phyloP scores from a whole-genome alignment of 2,888 invertebrate species.

The Drosophila kokeensis region DNA sequence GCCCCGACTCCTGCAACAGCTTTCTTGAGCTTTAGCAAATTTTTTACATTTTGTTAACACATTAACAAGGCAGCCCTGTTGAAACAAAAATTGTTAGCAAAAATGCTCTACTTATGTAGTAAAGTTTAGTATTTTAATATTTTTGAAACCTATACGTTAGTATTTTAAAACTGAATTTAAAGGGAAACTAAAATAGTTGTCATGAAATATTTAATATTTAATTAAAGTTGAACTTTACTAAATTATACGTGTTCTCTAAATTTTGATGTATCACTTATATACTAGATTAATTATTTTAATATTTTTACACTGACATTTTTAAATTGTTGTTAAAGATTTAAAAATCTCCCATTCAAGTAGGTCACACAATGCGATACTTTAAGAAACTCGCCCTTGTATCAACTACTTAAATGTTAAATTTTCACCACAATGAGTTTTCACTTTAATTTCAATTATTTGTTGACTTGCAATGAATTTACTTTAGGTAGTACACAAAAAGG shows the following conservation, averaged over 20 bases:
- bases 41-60: constrained; percentile 7
- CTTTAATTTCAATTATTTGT: neutral
- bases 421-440: constrained; percentile 9
- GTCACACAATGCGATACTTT: constrained; percentile 49
- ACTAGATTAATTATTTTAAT: neutral
- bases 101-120: neutral
- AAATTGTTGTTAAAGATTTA: neutral
- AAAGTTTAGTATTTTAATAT: neutral
- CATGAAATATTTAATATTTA: neutral
- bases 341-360: constrained; percentile 55
- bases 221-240: neutral
- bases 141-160: neutral
- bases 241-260: neutral
- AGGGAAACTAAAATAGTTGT: too few species aligned
- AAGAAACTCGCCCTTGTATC: constrained; percentile 53
- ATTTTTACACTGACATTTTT: too few species aligned
- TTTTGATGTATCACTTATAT: neutral
- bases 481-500: constrained; percentile 71
- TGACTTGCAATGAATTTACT: constrained; percentile 26
- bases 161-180: neutral
- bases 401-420: constrained; percentile 56
- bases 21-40: constrained; percentile 20
- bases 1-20: constrained; percentile 31
- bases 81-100: neutral
- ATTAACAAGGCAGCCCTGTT: neutral